Conservation (phyloP, 2,113 vertebrate species). For the Tupaia tana region DNA sequence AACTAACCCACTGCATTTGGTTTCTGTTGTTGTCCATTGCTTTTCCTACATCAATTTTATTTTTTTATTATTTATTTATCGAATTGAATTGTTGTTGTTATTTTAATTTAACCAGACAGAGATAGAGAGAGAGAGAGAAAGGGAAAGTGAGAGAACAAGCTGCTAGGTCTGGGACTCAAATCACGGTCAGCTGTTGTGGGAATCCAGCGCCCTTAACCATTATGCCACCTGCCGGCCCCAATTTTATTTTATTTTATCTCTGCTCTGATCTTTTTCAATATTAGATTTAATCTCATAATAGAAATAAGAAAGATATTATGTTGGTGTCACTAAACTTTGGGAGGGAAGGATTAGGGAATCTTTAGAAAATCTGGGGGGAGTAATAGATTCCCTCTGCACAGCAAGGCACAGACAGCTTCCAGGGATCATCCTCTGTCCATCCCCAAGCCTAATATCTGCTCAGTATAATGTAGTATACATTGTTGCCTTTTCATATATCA, state of each 20-base stretch:
- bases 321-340: background rate
- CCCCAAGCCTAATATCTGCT: background rate
- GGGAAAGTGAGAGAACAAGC: no score
- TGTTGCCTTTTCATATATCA: background rate
- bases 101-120: no score
- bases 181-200: no score
- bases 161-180: no score
- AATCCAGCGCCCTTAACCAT: no score
- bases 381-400: background rate
- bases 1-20: background rate
- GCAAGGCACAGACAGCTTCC: background rate
- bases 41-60: constrained; percentile 26
- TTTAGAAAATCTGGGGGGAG: background rate
- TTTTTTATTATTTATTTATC: background rate
- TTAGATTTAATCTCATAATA: constrained; percentile 49
- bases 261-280: constrained; percentile 4
- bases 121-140: no score
- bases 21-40: constrained; percentile 18
- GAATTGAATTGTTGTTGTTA: no score
- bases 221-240: no score
- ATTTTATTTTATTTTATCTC: background rate
- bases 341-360: background rate
- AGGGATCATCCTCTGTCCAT: rapidly evolving
- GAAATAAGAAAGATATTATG: constrained; percentile 41
- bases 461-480: background rate